Evolutionary conservation across 2,888 invertebrate genomes (phyloP).

Genomic region (Julus scandinavius): DNA sequence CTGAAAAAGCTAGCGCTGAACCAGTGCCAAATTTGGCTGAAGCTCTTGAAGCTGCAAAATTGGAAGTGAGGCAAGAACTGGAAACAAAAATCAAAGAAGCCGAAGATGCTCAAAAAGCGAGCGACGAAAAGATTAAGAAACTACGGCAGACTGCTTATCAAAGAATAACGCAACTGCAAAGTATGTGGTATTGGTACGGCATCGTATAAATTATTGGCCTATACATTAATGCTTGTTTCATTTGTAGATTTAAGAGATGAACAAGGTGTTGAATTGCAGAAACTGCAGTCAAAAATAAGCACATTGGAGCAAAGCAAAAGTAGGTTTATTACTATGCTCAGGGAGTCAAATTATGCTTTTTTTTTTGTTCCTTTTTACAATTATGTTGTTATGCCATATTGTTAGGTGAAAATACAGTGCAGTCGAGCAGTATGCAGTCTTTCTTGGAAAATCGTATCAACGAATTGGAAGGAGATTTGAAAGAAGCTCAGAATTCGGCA

Average conservation of each 20-base stretch:
- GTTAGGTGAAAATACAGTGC: slow-evolving; percentile 10
- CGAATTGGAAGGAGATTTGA: slow-evolving; percentile 37
- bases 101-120: slow-evolving; percentile 57
- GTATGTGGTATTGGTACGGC: slow-evolving; percentile 8
- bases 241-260: slow-evolving; percentile 67
- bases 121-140: slow-evolving; percentile 60
- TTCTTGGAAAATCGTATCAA: slow-evolving; percentile 14
- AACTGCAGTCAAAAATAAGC: slow-evolving; percentile 67
- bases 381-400: neutral
- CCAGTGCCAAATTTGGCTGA: slow-evolving; percentile 49
- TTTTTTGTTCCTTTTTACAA: no score
- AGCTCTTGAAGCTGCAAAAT: slow-evolving; percentile 63
- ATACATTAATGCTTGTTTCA: neutral
- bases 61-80: slow-evolving; percentile 62
- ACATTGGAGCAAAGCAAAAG: slow-evolving; percentile 47
- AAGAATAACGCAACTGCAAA: slow-evolving; percentile 76
- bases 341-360: no score
- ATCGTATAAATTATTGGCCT: neutral
- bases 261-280: slow-evolving; percentile 74
- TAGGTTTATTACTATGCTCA: neutral
- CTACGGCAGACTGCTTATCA: slow-evolving; percentile 69
- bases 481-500: neutral
- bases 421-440: neutral
- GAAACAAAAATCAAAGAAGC: slow-evolving; percentile 68
- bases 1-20: slow-evolving; percentile 60